phyloP scores from a whole-genome alignment of 2,797 vertebrate genomes.

The Tamandua tetradactyla region DNA sequence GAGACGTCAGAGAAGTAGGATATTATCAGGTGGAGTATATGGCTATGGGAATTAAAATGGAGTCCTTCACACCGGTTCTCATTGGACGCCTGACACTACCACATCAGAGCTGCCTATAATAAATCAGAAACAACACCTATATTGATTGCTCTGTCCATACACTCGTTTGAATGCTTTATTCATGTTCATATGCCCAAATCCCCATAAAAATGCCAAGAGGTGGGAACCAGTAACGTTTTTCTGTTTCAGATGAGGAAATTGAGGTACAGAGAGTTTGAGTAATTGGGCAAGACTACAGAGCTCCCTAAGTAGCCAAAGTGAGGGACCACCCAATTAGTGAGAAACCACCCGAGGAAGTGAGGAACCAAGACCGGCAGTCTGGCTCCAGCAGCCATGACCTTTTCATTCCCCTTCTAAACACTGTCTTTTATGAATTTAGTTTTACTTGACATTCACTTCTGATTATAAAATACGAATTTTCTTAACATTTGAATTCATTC shows the following conservation, averaged over 20 bases:
- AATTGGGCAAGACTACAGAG: neutral
- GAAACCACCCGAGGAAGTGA: neutral
- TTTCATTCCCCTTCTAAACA: neutral
- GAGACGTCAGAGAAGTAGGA: neutral
- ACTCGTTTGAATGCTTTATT: neutral
- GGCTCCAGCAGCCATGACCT: neutral
- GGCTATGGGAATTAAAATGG: neutral
- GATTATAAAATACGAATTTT: neutral
- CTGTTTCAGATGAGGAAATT: neutral
- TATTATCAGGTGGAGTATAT: neutral
- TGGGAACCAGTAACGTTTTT: neutral
- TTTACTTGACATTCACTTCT: neutral
- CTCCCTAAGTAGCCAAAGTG: too few species aligned
- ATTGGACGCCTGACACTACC: neutral
- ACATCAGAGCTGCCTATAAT: neutral
- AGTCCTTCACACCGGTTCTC: rapidly evolving
- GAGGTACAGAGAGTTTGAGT: neutral
- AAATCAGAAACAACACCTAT: neutral
- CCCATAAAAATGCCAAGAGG: neutral
- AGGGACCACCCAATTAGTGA: neutral
- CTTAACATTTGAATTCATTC: neutral
- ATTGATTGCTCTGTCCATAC: neutral
- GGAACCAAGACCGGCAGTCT: neutral
- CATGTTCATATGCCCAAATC: neutral
- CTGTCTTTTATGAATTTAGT: neutral